Conservation (phyloP, 2,888 invertebrate genomes). For the Hanleya hanleyi region DNA sequence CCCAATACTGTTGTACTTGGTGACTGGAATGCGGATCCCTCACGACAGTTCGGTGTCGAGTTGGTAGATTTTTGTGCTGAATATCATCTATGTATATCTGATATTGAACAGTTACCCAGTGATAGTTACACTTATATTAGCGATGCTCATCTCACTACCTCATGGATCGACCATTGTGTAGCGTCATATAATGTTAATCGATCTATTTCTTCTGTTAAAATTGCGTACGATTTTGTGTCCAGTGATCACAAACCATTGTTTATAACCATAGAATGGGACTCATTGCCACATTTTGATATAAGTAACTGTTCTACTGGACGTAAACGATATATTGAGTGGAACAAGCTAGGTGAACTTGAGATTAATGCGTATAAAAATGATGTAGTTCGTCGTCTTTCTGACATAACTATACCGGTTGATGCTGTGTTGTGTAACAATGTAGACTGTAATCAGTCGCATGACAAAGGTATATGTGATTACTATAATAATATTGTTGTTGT, state of each 20-base stretch:
- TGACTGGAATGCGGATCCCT: too few species aligned
- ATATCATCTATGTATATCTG: too few species aligned
- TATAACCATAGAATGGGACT: neutral
- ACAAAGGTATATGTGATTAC: neutral
- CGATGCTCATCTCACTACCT: too few species aligned
- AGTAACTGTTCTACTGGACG: too few species aligned
- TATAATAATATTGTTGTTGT: too few species aligned
- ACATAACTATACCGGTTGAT: neutral
- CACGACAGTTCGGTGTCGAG: too few species aligned
- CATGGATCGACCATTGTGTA: too few species aligned
- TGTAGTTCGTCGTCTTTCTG: neutral
- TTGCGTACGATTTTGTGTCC: neutral
- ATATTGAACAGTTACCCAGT: too few species aligned
- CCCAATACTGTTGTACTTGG: too few species aligned
- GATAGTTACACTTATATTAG: too few species aligned
- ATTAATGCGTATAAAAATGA: neutral
- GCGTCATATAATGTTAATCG: too few species aligned
- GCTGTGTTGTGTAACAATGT: neutral
- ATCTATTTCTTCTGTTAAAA: neutral
- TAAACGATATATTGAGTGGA: neutral
- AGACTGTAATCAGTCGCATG: neutral
- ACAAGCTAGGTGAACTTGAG: neutral
- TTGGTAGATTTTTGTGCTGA: too few species aligned
- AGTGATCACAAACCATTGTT: neutral
- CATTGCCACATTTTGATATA: neutral